phyloP scores from a whole-genome alignment of 2,113 vertebrate genomes.

The Jaculus jaculus region DNA sequence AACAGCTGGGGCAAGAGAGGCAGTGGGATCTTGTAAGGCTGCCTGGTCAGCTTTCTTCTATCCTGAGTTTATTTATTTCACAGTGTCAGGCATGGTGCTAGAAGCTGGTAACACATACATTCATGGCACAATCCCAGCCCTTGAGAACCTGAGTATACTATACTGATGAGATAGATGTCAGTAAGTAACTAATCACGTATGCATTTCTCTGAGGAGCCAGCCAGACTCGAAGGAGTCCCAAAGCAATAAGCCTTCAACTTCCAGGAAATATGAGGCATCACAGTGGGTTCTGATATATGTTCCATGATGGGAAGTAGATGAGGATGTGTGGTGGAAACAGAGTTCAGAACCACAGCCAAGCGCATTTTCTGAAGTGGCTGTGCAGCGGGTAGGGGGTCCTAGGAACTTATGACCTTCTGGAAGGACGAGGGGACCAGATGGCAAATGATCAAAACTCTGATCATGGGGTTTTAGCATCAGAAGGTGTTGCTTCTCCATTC shows the following conservation, averaged over 20 bases:
- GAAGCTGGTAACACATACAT: neutral
- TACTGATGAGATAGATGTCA: neutral
- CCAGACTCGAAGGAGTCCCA: neutral
- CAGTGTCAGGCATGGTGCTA: neutral
- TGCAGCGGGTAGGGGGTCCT: neutral
- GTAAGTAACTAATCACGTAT: neutral
- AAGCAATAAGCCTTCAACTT: neutral
- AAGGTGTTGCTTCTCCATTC: neutral
- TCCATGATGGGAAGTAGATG: neutral
- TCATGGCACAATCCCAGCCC: neutral
- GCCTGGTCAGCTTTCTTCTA: neutral
- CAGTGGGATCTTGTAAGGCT: neutral
- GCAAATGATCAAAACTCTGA: neutral
- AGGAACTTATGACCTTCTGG: neutral
- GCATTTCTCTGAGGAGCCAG: neutral
- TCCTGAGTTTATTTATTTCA: neutral
- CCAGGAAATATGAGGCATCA: neutral
- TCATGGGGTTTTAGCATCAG: too few relatives aligned
- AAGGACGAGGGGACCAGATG: neutral
- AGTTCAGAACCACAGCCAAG: neutral
- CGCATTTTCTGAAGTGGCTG: neutral
- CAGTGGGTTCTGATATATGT: neutral
- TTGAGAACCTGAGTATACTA: neutral
- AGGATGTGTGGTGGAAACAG: neutral
- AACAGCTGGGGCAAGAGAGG: neutral